Percentiles rank a stretch among this genome's conserved stretches.
Evolutionary conservation across 2,797 vertebrate genomes (phyloP).

Genomic region (Perdix hodgsoniae): DNA sequence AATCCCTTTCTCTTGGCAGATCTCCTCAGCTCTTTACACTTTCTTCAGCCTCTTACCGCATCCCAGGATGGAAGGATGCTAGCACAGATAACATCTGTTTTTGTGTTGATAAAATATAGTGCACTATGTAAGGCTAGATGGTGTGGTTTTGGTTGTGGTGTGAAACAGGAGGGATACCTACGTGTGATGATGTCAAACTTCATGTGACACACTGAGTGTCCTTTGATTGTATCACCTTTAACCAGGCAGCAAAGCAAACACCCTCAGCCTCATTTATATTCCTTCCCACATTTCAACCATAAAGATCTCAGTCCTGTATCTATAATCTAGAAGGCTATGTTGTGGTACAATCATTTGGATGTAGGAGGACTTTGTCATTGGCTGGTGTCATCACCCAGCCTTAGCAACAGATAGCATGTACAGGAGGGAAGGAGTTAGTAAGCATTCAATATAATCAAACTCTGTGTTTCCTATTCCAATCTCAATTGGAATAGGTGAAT

Average conservation of each 20-base stretch:
- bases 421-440: no score
- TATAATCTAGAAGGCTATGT: background rate
- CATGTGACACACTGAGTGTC: rapidly evolving
- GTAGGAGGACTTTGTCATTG: background rate
- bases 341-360: background rate
- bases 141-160: background rate
- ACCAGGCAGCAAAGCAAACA: background rate
- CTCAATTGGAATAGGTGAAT: background rate
- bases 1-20: background rate
- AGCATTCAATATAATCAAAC: background rate
- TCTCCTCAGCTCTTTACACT: background rate
- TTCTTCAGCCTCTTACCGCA: background rate
- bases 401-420: no score
- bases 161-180: background rate
- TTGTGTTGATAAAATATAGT: background rate
- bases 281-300: background rate
- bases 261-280: background rate
- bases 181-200: background rate
- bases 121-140: background rate
- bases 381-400: no score
- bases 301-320: background rate
- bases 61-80: background rate
- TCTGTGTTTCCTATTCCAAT: no score
- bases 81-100: background rate
- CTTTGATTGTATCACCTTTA: background rate